Evolutionary conservation across 2,888 invertebrate species (phyloP), one percentile per base, ranked within the genome.

Genomic region (Hydroisotoma schaefferi): DNA sequence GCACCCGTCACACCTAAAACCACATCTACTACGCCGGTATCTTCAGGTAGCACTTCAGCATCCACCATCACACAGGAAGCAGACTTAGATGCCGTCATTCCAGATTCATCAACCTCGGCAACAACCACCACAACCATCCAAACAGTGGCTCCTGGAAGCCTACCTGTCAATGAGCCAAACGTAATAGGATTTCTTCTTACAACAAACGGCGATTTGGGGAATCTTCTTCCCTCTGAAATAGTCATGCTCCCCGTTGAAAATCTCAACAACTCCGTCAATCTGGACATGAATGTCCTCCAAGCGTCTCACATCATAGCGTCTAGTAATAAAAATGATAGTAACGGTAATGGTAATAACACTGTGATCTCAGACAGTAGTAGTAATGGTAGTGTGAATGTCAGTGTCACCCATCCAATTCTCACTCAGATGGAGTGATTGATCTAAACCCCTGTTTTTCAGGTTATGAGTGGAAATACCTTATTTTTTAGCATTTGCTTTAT

Each of bases 131-230:
- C 59, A 18, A 59, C 63, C 4, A 37, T 63, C 22, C 63, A 63
- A 38, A 57, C 59, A 20, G n/a, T 59, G 6, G 40, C 53, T 26
- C 54, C 54, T 22, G 63, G 61, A 38, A 57, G 58, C 38, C 52
- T 61, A 40, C 48, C 47, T 37, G 44, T 55, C 3, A 61, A 63
- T 28, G 63, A 63, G 38, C 67, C 65, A 43, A 63, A 61, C 48
- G 63, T 71, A 10, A 67, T 69, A 40, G 68, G 68, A 20, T 69
- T 65, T 49, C 47, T 71, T 12, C 51, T 71, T 15, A 66, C 53
- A 22, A 62, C 68, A 4, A 61, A 63, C 0, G 61, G 59, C 2
- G 67, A 68, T 18, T 33, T 67, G 1, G 60, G 65, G 1, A 56
- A 57, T 52, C 28, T 66, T 12, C 55, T 64, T 47, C 61, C 67